These are phyloP conservation scores for Uropsilus gracilis DNA, from an alignment of 2,113 vertebrate genomes.

Conservation along the genomic window DNA sequence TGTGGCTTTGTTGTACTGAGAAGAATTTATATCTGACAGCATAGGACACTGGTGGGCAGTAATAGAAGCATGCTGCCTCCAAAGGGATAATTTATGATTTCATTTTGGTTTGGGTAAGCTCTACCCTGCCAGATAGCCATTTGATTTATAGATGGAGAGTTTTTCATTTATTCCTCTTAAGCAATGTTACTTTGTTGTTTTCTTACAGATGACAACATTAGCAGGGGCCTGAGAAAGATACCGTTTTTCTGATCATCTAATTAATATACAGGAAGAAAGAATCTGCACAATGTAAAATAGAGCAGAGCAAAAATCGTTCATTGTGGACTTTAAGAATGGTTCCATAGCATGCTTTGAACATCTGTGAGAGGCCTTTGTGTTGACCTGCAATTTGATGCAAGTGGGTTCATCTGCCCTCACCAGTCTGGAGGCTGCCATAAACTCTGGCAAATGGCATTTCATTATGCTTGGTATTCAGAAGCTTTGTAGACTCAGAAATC, in stretches of 20 bases:
- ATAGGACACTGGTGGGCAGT: neutral
- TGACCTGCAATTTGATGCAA: slow-evolving; percentile 38
- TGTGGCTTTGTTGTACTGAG: neutral
- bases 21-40: slow-evolving; percentile 39
- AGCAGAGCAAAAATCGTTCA: neutral
- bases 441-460: neutral
- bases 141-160: slow-evolving; percentile 2
- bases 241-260: neutral
- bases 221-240: neutral
- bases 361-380: neutral
- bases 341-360: neutral
- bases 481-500: neutral
- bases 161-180: slow-evolving; percentile 37
- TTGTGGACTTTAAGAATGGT: neutral
- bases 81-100: slow-evolving; percentile 17
- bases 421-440: neutral
- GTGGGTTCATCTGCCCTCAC: neutral
- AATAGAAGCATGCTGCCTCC: neutral
- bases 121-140: neutral
- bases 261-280: neutral
- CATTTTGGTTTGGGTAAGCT: neutral
- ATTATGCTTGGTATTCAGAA: neutral
- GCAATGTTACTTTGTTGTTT: neutral
- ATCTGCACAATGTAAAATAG: neutral
- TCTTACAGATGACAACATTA: neutral